These are phyloP conservation scores for Sciurus carolinensis DNA, from an alignment of 2,797 vertebrate genomes.

Conservation along the genomic window DNA sequence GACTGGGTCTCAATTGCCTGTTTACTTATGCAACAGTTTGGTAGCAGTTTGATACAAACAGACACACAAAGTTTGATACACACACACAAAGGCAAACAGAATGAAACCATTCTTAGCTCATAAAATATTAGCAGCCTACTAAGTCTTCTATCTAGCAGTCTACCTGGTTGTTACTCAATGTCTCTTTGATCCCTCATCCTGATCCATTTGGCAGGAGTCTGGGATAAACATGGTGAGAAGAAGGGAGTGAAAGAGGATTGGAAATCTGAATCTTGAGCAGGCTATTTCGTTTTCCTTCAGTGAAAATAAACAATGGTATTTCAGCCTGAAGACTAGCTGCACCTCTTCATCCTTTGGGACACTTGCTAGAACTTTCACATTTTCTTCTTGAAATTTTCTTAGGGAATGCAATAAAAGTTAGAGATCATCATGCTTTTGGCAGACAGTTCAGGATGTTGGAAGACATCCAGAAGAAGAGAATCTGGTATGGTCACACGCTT, in stretches of 20 bases:
- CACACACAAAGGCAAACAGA: neutral
- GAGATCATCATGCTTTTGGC: slow-evolving; percentile 31
- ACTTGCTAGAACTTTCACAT: neutral
- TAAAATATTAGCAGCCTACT: neutral
- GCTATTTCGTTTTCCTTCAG: neutral
- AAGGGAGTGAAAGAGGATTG: neutral
- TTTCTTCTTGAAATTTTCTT: slow-evolving; percentile 42
- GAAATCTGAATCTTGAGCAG: neutral
- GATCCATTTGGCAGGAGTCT: neutral
- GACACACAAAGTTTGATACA: neutral
- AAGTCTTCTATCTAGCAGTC: neutral
- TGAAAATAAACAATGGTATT: slow-evolving; percentile 57
- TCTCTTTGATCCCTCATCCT: neutral
- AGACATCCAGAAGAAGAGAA: neutral
- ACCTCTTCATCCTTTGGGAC: neutral
- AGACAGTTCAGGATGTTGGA: slow-evolving; percentile 55
- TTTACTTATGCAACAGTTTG: neutral
- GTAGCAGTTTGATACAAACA: neutral
- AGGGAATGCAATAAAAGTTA: neutral
- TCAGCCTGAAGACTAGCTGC: neutral
- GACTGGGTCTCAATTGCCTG: neutral
- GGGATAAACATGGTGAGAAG: neutral
- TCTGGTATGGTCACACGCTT: fast-evolving
- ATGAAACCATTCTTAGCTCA: neutral
- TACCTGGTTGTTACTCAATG: neutral